Percentiles rank a stretch among this genome's conserved stretches.
These are phyloP conservation scores for Hapalemur alaotrensis DNA, from an alignment of 2,797 vertebrate genomes.

Conservation along the genomic window DNA sequence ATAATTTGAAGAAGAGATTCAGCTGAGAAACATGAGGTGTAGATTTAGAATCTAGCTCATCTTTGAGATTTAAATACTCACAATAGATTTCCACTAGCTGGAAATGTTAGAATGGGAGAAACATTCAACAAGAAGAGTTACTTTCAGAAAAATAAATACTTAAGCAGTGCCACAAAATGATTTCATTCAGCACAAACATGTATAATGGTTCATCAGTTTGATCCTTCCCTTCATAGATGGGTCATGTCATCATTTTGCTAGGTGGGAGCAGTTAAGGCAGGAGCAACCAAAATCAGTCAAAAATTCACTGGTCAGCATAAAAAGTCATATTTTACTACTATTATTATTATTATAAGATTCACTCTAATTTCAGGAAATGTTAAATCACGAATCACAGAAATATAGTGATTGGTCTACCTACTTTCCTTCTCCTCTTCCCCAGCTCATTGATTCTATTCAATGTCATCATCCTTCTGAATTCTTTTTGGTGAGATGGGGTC, in stretches of 20 bases:
- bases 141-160: conserved; percentile 44
- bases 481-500: background rate
- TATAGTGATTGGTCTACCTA: background rate
- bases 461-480: background rate
- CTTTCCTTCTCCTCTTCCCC: background rate
- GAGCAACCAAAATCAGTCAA: background rate
- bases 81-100: conserved; percentile 22
- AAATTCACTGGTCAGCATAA: background rate
- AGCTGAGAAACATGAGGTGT: conserved; percentile 30
- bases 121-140: background rate
- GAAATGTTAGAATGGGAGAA: background rate
- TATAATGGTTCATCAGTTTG: background rate
- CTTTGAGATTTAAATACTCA: conserved; percentile 48
- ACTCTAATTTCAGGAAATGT: background rate
- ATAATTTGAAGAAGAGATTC: conserved; percentile 71
- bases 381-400: background rate
- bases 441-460: background rate
- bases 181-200: background rate
- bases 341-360: background rate
- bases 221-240: background rate
- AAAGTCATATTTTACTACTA: background rate
- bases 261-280: background rate
- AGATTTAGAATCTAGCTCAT: conserved; percentile 51
- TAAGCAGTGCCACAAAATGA: background rate
- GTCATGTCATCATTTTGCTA: background rate